A percentile compares a stretch with the other conserved stretches of the same genome.
Conservation (phyloP, 2,797 vertebrate genomes). For the Cyprinella venusta region DNA sequence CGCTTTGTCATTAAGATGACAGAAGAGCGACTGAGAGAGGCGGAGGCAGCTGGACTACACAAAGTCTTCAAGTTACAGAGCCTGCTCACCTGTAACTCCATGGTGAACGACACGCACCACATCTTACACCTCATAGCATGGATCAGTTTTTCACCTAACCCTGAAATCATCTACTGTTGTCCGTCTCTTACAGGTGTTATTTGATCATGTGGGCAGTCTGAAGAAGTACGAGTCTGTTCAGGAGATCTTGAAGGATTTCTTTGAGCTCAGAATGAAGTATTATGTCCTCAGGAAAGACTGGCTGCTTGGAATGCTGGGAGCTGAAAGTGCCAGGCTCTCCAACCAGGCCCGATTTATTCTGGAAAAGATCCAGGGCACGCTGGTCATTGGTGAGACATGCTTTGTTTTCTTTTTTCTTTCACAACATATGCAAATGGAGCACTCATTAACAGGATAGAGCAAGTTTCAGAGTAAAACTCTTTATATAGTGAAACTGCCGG, state of each 20-base stretch:
- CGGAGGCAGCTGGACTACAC: conserved; percentile 87
- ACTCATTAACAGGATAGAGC: background rate
- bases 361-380: conserved; percentile 94
- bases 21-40: conserved; percentile 85
- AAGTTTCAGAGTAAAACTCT: too few relatives aligned
- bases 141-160: background rate
- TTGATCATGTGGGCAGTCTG: conserved; percentile 93
- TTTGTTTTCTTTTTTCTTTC: background rate
- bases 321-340: conserved; percentile 88
- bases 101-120: conserved; percentile 78
- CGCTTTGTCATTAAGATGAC: conserved; percentile 93
- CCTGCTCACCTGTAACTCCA: conserved; percentile 92
- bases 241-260: conserved; percentile 93
- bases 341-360: conserved; percentile 99
- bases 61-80: conserved; percentile 97
- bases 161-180: background rate
- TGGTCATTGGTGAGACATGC: conserved; percentile 87
- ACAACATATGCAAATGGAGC: background rate
- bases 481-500: too few relatives aligned
- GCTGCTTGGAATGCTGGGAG: conserved; percentile 90
- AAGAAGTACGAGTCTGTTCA: conserved; percentile 90
- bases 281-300: conserved; percentile 94
- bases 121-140: background rate
- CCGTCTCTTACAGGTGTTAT: conserved; percentile 84
- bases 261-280: conserved; percentile 90